A percentile compares a stretch with the other conserved stretches of the same genome.
Evolutionary conservation across 2,113 vertebrate genomes (phyloP).

Genomic region (Podocnemis expansa): DNA sequence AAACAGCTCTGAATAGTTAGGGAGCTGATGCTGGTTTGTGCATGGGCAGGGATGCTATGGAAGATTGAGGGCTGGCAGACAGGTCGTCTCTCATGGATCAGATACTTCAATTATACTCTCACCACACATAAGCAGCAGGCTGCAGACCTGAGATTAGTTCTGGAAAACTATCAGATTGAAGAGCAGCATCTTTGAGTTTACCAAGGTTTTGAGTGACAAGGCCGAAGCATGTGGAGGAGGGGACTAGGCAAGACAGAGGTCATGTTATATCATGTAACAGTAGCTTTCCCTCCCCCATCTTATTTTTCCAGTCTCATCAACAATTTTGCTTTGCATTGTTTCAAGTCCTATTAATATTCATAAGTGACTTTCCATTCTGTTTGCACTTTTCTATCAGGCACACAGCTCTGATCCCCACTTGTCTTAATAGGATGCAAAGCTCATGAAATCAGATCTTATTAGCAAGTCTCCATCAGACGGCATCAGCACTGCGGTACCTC

Average conservation of each 20-base stretch:
- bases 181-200: neutral
- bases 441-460: slow-evolving; percentile 78
- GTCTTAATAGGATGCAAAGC: slow-evolving; percentile 74
- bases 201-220: neutral
- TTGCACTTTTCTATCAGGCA: slow-evolving; percentile 75
- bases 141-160: neutral
- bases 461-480: slow-evolving; percentile 67
- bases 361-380: slow-evolving; percentile 67
- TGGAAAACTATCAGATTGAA: slow-evolving; percentile 16
- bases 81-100: neutral
- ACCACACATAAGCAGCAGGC: neutral
- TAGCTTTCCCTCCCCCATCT: neutral
- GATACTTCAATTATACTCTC: neutral
- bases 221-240: neutral
- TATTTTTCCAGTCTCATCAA: slow-evolving; percentile 34
- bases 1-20: neutral
- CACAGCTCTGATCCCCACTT: slow-evolving; percentile 42
- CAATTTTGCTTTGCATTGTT: slow-evolving; percentile 65
- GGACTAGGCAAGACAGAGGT: neutral
- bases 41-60: neutral
- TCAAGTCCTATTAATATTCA: slow-evolving; percentile 78
- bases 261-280: neutral
- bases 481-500: slow-evolving; percentile 15
- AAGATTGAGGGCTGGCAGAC: neutral
- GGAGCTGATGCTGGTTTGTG: neutral